Conservation (phyloP, 2,113 vertebrate genomes). For the Aldabrachelys gigantea region DNA sequence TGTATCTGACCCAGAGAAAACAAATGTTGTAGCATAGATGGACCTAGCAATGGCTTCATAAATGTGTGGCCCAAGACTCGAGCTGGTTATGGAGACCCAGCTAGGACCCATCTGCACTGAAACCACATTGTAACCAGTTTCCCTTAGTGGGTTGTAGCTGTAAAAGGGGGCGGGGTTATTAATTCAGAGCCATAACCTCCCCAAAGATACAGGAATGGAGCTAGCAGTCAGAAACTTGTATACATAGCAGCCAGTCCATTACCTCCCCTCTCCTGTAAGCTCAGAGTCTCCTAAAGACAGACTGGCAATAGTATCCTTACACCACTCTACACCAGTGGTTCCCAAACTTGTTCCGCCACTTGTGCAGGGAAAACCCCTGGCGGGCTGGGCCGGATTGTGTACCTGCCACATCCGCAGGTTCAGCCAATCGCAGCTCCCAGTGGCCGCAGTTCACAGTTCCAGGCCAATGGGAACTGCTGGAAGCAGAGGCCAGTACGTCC, state of each 20-base stretch:
- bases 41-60: not conserved
- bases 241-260: not conserved
- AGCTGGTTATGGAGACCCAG: not conserved
- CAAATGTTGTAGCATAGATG: too few relatives aligned
- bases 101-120: not conserved
- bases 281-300: not conserved
- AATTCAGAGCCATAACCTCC: not conserved
- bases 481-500: too few relatives aligned
- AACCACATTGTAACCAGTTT: not conserved
- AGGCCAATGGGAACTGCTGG: too few relatives aligned
- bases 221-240: not conserved
- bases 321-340: rapidly evolving
- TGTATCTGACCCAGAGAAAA: too few relatives aligned
- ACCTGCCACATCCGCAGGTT: too few relatives aligned
- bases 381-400: too few relatives aligned
- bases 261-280: slow-evolving; percentile 22
- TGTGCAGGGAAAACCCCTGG: too few relatives aligned
- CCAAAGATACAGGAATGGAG: not conserved
- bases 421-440: too few relatives aligned
- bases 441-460: too few relatives aligned
- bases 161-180: not conserved
- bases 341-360: too few relatives aligned
- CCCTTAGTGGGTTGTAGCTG: not conserved
- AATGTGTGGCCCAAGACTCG: not conserved
- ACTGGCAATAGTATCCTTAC: not conserved